Base-by-base conservation (phyloP, 2,113 vertebrate species). In the Zapornia atra region DNA sequence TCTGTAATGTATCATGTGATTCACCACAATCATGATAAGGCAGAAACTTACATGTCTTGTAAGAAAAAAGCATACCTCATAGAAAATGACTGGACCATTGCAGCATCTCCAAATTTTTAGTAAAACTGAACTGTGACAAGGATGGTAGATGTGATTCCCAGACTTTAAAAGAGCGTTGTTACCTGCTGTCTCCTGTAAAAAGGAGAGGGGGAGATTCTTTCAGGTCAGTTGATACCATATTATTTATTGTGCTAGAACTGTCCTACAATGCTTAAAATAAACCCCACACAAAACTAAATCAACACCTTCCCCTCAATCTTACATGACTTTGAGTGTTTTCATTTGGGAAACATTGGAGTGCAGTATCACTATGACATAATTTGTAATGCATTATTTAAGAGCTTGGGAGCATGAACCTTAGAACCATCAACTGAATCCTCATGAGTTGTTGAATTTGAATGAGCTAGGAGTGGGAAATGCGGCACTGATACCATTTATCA, bases 301-400 rank as follows among this genome's bases (percentile, higher is more conserved):
- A 82, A 9, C n/a, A 54, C 5, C 9, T 8, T 72, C 1, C n/a
- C 8, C 2, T 5, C 8, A 75, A 3, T 42, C 9, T 4, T 63
- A 18, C 1, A 3, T 26, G 28, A 5, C 5, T 73, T 88, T 77
- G 69, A 46, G 6, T 73, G 31, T 83, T 13, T 88, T 71, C 68
- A 21, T 83, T 88, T 91, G 25, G n/a, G 72, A 64, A 93, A 82
- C 31, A 57, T 1, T 82, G n/a, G 48, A 70, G 87, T 91, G 36
- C 72, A 86, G 59, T 80, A 70, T 48, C 20, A 60, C 33, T 61
- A 7, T 75, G 34, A 11, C 21, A 63, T 53, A 44, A 26, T 83
- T 82, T 86, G 46, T 71, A 86, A 95, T 84, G 57, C 29, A 64
- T 94, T 92, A 86, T 91, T 89, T 82, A 94, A 69, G 24, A 34